Base-by-base conservation (phyloP, 1,140 invertebrate species). In the Spodoptera litura region DNA sequence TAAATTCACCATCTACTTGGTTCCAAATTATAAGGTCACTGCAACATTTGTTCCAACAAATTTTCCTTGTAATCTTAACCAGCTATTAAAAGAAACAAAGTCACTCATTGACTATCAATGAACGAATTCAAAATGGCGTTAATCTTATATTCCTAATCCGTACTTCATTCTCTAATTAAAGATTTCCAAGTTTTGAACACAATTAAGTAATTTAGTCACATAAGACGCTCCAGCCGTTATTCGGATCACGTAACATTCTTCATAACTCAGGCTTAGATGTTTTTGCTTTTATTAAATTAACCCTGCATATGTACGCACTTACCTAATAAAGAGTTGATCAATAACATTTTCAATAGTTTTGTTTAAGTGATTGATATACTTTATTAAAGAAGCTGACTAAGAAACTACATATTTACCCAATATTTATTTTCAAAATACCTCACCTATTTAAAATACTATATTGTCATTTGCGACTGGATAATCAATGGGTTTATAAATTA, bases 81-180 rank as follows among this genome's bases (percentile, higher is more conserved):
- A 38, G 27, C 12, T 68, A 44, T 51, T 25, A 68, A 55, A 38
- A 56, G 27, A 20, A 71, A 71, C 68, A 20, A 71, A 71, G 4
- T 44, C 6, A 56, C 52, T 71, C n/a, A 53, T 20, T 12, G 51
- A 53, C 10, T 31, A 12, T 56, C 52, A 56, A 71, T n/a, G 27
- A 53, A 55, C 15, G 61, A 58, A 61, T 52, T 51, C 59, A 4
- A 35, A 70, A 44, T 44, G 38, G 38, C 38, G 38, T 44, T 70
- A 68, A 79, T 75, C 58, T 70, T 13, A 73, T 79, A 79, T 79
- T 56, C 78, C 44, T 9, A 12, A 15, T 78, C 31, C 64, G 64
- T 70, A 56, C 27, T 78, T 70, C 52, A 78, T 61, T 78, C 31
- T 20, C 15, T 70, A 38, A 78, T 70, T 70, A 68, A 70, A 70